Evolutionary conservation across 2,797 vertebrate genomes (phyloP).

Genomic region (Thripadectes ignobilis): DNA sequence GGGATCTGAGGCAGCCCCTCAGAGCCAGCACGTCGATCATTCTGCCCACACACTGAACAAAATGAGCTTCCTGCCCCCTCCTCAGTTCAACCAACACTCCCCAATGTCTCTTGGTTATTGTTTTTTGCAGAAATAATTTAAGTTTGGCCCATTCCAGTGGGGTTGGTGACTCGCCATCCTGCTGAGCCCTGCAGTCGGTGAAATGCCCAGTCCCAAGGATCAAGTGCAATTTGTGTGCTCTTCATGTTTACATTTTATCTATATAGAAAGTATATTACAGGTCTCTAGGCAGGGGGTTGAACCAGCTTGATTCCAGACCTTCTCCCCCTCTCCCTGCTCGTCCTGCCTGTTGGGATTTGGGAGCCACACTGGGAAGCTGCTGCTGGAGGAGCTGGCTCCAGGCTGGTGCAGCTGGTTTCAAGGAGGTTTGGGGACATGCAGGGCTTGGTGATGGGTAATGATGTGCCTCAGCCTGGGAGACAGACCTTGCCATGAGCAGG

Average conservation of each 20-base stretch:
- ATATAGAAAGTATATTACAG: neutral
- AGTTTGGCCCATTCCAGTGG: neutral
- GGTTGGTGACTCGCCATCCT: neutral
- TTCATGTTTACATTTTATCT: conserved; percentile 49
- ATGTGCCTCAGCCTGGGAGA: neutral
- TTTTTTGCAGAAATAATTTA: neutral
- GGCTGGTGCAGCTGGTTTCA: neutral
- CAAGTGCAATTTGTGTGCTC: conserved; percentile 44
- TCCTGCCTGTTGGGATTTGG: fast-evolving
- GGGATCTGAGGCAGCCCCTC: neutral
- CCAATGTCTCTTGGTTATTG: neutral
- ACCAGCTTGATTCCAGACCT: neutral
- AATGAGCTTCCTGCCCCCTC: neutral
- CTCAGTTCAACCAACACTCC: neutral
- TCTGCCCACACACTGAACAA: neutral
- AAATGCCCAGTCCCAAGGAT: conserved; percentile 19
- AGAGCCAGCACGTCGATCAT: neutral
- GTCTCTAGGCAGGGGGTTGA: neutral
- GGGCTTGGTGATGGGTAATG: neutral
- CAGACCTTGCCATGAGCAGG: neutral
- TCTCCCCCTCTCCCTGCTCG: neutral
- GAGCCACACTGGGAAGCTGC: neutral
- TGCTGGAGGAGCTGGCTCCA: neutral
- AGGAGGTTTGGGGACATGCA: neutral
- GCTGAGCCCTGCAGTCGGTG: neutral